Evolutionary conservation across 1,140 invertebrate genomes (phyloP).

Genomic region (Brachystomella parvula): DNA sequence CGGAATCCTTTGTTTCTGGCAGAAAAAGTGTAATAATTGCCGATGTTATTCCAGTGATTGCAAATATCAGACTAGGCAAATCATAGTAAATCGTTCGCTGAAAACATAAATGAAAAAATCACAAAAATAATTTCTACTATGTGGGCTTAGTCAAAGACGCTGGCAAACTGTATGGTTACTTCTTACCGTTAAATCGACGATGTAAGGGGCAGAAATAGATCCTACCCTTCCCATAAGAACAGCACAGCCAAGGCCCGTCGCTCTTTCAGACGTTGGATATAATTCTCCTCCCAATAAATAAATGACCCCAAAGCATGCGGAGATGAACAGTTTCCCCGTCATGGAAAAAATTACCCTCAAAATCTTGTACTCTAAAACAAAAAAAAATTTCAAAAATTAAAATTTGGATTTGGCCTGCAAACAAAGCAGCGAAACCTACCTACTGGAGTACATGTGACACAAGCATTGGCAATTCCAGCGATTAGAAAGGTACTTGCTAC

Average conservation of each 20-base stretch:
- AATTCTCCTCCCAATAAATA: conserved; percentile 45
- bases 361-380: not conserved
- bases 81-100: conserved; percentile 15
- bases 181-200: conserved; percentile 12
- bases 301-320: conserved; percentile 41
- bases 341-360: conserved; percentile 35
- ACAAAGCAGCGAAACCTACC: too few relatives aligned
- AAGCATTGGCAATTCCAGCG: too few relatives aligned
- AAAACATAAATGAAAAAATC: not conserved
- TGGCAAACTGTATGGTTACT: not conserved
- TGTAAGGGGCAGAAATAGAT: conserved; percentile 19
- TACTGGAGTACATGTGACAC: too few relatives aligned
- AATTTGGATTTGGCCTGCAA: too few relatives aligned
- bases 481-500: too few relatives aligned
- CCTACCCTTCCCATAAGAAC: conserved; percentile 22
- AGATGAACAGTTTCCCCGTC: conserved; percentile 45
- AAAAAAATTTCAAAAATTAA: not conserved
- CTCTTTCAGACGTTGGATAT: conserved; percentile 45
- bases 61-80: conserved; percentile 23
- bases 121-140: not conserved
- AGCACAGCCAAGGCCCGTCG: conserved; percentile 21
- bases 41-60: not conserved
- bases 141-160: not conserved
- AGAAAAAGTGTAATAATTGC: conserved; percentile 14
- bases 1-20: conserved; percentile 19